Base-by-base conservation (phyloP, 1,140 invertebrate species). In the Planococcus citri region DNA sequence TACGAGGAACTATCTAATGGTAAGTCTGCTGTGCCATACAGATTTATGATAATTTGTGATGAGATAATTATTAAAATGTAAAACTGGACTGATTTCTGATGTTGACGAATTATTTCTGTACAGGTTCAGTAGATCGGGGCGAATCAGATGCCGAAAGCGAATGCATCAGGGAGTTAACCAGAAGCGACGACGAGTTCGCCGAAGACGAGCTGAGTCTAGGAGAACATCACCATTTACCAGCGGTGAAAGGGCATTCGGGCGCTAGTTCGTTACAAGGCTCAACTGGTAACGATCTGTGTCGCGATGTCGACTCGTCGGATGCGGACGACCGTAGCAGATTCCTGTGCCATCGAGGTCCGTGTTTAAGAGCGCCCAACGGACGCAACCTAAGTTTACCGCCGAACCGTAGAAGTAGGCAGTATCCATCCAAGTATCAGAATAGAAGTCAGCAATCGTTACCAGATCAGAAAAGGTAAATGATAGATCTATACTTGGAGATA, bases 1-100 rank as follows among this genome's bases (percentile, higher is more conserved):
- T 87, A 87, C 78, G 86, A 87, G 77, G 86, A 87, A 76, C 79
- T 87, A 61, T 85, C 84, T 72, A 82, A 82, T 76, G 80, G 81
- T 82, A 76, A 77, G 76, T 67, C 1, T 74, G 72, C 68, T 6
- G 29, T 33, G n/a, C n/a, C n/a, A n/a, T n/a, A n/a, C n/a, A n/a
- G n/a, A n/a, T n/a, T n/a, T n/a, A n/a, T 69, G 17, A 68, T 68
- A 70, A 69, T 22, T 70, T 60, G n/a, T n/a, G n/a, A n/a, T n/a
- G n/a, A n/a, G 33, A 6, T 37, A 37, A 37, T 37, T 37, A 37
- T 37, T 37, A 37, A 37, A 14, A 37, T 37, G n/a, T n/a, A n/a
- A 37, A 37, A 14, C 33, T 37, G 33, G 6, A 37, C n/a, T 69
- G 14, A 58, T 64, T 14, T 57, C 12, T n/a, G 12, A 14, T 12